Percentiles rank a stretch among this genome's conserved stretches.
These are phyloP conservation scores for Cassiopea andromeda DNA, from an alignment of 30 jellyfish, hydroid and myxozoan species.

Conservation along the genomic window DNA sequence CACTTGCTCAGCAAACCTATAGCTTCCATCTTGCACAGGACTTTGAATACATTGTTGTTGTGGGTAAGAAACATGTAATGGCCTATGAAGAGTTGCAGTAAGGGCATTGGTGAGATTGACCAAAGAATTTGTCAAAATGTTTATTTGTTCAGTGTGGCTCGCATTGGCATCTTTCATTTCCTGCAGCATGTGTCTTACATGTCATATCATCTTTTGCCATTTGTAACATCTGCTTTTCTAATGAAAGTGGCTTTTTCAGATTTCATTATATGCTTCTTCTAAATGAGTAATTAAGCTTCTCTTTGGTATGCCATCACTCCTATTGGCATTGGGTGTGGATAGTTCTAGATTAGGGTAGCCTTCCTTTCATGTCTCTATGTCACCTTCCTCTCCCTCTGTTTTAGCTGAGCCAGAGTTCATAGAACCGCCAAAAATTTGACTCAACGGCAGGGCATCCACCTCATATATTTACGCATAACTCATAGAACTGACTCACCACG, in stretches of 20 bases:
- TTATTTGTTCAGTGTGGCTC: slow-evolving; percentile 35
- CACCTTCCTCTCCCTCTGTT: slow-evolving; percentile 29
- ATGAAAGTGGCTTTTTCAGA: slow-evolving; percentile 36
- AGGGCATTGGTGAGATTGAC: slow-evolving; percentile 47
- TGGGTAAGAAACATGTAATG: slow-evolving; percentile 31
- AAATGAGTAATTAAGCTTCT: slow-evolving; percentile 36
- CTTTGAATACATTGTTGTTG: slow-evolving; percentile 4
- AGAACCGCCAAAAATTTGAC: slow-evolving; percentile 37
- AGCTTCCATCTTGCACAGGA: slow-evolving; percentile 53
- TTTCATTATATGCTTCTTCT: slow-evolving; percentile 25
- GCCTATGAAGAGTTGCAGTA: slow-evolving; percentile 59
- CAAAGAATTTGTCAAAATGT: slow-evolving; percentile 35
- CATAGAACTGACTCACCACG: slow-evolving; percentile 32
- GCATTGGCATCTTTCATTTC: slow-evolving; percentile 27
- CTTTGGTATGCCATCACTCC: slow-evolving; percentile 5
- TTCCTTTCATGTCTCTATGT: slow-evolving; percentile 15
- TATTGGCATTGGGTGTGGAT: background rate
- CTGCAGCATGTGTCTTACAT: slow-evolving; percentile 31
- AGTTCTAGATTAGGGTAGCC: background rate
- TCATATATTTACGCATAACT: slow-evolving; percentile 42
- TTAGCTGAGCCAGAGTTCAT: background rate
- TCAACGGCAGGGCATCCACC: slow-evolving; percentile 64
- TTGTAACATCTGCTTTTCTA: slow-evolving; percentile 51
- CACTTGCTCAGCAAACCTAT: slow-evolving; percentile 14
- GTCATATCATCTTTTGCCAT: slow-evolving; percentile 47